Evolutionary conservation across 2,888 invertebrate genomes (phyloP), one percentile per base, ranked within the genome.

Genomic region (Hirtodrosophila confusa): DNA sequence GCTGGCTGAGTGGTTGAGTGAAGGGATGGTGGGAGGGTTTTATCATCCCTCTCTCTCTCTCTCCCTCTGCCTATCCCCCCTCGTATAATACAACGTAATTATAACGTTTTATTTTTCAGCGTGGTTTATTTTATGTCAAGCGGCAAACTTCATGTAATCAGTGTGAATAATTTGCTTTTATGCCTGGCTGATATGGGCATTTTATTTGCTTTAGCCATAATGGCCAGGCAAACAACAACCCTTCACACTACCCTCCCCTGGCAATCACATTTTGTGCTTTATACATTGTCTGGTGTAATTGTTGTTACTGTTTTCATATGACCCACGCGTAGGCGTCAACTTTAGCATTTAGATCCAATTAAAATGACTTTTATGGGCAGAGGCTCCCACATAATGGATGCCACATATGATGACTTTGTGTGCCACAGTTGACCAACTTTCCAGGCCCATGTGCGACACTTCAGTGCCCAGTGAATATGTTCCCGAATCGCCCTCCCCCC

Each of bases 141-240:
- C 72, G 62, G 49, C 73, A 83, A 80, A 73, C 67, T 83, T 76
- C 41, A 70, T 78, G 70, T 80, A 83, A 83, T 83, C 82, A 83
- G 85, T 83, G 85, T 84, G 85, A 83, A 83, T 86, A 86, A 83
- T 86, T 86, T 78, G 77, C 61, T 79, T 78, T 79, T 69, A 78
- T 80, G 62, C 58, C 51, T 60, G 40, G 61, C 64, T 61, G 80
- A 84, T 86, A 80, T 84, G 65, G 56, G 35, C 45, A 62, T 77
- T 77, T 77, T 77, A 75, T 75, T 75, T 65, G 75, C 64, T 65
- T 69, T 55, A 6, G 17, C 51, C 69, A 75, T 74, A 56, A 69
- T 75, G 63, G 57, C 48, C 50, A 36, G 11, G 27, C 33, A 8
- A 33, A 49, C 8, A 27, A 27, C 35, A 61, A 62, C 70, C 58